phyloP scores from a whole-genome alignment of 2,797 vertebrate genomes.

The Aratinga solstitialis region DNA sequence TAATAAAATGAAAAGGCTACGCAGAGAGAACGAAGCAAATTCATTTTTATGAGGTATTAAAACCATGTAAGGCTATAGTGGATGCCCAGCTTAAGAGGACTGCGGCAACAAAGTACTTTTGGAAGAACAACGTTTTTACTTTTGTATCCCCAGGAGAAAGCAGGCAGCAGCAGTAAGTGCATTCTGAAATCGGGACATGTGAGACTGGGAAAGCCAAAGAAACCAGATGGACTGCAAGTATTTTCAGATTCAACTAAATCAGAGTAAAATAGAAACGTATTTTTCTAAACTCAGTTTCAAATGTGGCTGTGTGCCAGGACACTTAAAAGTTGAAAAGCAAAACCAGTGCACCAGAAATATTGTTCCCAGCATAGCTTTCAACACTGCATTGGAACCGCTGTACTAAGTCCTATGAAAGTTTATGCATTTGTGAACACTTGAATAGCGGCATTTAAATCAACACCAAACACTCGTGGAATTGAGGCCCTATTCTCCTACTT shows the following conservation, averaged over 20 bases:
- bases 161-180: not conserved
- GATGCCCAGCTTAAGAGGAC: not conserved
- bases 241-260: not conserved
- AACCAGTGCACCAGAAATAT: not conserved
- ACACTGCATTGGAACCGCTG: not conserved
- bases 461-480: not conserved
- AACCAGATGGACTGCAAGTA: not conserved
- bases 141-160: not conserved
- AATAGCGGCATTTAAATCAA: not conserved
- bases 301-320: not conserved
- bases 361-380: not conserved
- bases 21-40: not conserved
- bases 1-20: not conserved
- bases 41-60: not conserved
- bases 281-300: not conserved
- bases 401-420: not conserved
- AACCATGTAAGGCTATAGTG: not conserved
- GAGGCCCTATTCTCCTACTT: not conserved
- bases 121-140: not conserved
- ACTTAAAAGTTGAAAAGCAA: not conserved
- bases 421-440: not conserved
- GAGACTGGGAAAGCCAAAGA: not conserved
- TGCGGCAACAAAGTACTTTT: not conserved
- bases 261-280: not conserved
- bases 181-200: not conserved